phyloP scores from a whole-genome alignment of 2,888 invertebrate genomes.

The Pyrocoelia pectoralis region DNA sequence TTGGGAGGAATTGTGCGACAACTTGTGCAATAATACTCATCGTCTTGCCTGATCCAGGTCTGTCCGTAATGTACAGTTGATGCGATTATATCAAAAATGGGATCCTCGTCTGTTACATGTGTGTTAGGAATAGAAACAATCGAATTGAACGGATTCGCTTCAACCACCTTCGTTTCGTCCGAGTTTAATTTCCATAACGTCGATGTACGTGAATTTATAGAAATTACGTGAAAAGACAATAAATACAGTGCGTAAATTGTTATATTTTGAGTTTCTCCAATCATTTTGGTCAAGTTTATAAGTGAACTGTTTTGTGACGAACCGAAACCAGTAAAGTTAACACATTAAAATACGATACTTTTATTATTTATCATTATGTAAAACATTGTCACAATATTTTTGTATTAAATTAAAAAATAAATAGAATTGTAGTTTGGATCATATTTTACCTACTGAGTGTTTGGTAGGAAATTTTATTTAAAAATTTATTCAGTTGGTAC shows the following conservation, averaged over 20 bases:
- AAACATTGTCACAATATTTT: no score
- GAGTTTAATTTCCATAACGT: conserved; percentile 83
- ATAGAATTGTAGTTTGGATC: no score
- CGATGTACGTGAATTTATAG: conserved; percentile 82
- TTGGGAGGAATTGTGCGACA: conserved; percentile 64
- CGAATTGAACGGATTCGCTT: conserved; percentile 67
- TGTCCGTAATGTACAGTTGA: conserved; percentile 74
- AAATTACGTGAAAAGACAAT: conserved; percentile 74
- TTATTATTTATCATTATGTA: no score
- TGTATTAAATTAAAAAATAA: no score
- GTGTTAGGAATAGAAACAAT: conserved; percentile 56
- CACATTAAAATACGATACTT: no score
- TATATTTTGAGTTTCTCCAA: conserved; percentile 59
- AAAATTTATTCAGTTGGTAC: no score
- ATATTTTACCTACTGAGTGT: no score
- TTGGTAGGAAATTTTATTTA: no score
- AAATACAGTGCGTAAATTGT: conserved; percentile 73
- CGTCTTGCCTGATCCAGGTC: conserved; percentile 72
- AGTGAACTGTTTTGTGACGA: no score
- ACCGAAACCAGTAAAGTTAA: no score
- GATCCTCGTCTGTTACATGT: conserved; percentile 67
- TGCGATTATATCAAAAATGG: conserved; percentile 78
- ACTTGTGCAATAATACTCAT: conserved; percentile 70
- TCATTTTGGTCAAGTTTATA: conserved; percentile 60
- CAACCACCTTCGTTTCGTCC: conserved; percentile 78